These are phyloP conservation scores for Sinotaia quadrata DNA, from an alignment of 2,888 invertebrate genomes.

Conservation along the genomic window DNA sequence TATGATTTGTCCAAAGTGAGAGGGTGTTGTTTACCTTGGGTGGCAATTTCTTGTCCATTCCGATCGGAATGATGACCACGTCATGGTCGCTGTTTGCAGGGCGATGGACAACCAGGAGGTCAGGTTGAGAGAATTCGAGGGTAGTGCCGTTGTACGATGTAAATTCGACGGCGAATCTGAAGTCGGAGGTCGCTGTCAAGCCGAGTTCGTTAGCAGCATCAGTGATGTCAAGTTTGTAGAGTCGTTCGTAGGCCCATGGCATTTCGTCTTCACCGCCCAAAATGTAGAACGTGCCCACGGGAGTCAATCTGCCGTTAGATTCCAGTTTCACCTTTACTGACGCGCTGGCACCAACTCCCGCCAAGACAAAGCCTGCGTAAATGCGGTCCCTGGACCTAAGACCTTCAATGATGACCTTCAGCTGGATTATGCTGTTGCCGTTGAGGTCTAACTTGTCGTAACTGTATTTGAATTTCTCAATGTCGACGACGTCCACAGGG, in stretches of 20 bases:
- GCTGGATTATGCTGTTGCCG: conserved; percentile 34
- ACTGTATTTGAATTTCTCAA: conserved; percentile 32
- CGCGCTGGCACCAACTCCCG: conserved; percentile 21
- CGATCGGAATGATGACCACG: conserved; percentile 18
- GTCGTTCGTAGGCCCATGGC: conserved; percentile 44
- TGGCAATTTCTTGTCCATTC: not conserved
- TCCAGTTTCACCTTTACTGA: conserved; percentile 8
- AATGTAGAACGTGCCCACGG: conserved; percentile 36
- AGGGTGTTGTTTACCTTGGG: conserved; percentile 19
- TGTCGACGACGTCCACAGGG: conserved; percentile 33
- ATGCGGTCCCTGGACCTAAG: conserved; percentile 29
- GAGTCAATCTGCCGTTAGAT: not conserved
- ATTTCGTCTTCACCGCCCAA: conserved; percentile 40
- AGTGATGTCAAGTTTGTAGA: conserved; percentile 42
- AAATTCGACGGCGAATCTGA: conserved; percentile 27
- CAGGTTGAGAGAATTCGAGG: conserved; percentile 21
- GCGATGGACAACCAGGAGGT: conserved; percentile 26
- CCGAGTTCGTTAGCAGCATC: conserved; percentile 31
- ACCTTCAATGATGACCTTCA: conserved; percentile 30
- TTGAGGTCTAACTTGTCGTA: conserved; percentile 40
- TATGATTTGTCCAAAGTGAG: too few species aligned
- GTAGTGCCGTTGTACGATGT: conserved; percentile 32
- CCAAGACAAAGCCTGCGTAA: conserved; percentile 39
- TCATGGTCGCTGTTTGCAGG: conserved; percentile 23
- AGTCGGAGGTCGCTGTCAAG: conserved; percentile 23